These are phyloP conservation scores for Subanguina moxae DNA, from an alignment of 1,140 invertebrate genomes.

Conservation along the genomic window DNA sequence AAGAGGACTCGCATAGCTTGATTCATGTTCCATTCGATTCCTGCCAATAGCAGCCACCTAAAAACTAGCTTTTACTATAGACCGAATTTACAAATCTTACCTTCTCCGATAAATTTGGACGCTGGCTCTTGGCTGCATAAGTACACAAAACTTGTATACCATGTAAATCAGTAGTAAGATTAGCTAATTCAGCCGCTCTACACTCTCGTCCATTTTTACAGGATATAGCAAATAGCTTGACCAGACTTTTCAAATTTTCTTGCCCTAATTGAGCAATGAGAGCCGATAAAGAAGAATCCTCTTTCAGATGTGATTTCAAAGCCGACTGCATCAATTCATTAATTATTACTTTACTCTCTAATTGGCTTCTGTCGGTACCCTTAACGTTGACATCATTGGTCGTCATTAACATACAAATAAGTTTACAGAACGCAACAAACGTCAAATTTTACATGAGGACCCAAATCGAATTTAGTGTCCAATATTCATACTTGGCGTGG, in stretches of 20 bases:
- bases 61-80: neutral
- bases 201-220: conserved; percentile 19
- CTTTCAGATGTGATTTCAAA: neutral
- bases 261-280: conserved; percentile 6
- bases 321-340: conserved; percentile 21
- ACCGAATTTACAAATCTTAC: conserved; percentile 2
- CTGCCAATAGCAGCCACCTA: conserved; percentile 1
- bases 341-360: conserved; percentile 17
- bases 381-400: neutral
- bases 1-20: neutral
- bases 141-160: conserved; percentile 22
- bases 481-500: too few species aligned
- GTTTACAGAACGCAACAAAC: neutral
- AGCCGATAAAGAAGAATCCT: neutral
- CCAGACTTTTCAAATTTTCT: conserved; percentile 18
- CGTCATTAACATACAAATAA: neutral
- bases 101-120: conserved; percentile 22
- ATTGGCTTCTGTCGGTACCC: conserved; percentile 18
- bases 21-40: neutral
- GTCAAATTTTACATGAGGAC: too few species aligned
- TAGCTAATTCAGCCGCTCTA: conserved; percentile 22
- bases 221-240: conserved; percentile 21
- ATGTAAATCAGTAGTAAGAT: conserved; percentile 17
- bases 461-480: too few species aligned
- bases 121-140: conserved; percentile 17